A percentile compares a stretch with the other conserved stretches of the same genome.
phyloP scores from a whole-genome alignment of 2,797 vertebrate genomes.

The Anisognathus igniventris region DNA sequence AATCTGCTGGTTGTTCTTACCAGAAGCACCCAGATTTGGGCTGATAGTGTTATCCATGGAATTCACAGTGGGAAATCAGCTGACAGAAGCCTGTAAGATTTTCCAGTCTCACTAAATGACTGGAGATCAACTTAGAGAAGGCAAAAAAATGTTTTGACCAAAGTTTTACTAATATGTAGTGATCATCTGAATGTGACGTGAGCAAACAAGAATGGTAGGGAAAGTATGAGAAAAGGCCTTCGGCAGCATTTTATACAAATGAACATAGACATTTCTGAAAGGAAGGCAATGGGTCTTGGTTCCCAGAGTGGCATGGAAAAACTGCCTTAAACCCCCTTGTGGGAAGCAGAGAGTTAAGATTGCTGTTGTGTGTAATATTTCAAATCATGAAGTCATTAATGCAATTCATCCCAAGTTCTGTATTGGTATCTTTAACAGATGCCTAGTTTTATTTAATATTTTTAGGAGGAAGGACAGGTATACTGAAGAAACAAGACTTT shows the following conservation, averaged over 20 bases:
- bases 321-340: not conserved
- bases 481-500: not conserved
- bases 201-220: not conserved
- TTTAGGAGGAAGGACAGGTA: not conserved
- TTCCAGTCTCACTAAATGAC: not conserved
- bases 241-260: not conserved
- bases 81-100: not conserved
- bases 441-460: not conserved
- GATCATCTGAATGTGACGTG: not conserved
- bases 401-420: not conserved
- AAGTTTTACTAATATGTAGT: not conserved
- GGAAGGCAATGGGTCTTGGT: not conserved
- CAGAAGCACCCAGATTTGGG: not conserved
- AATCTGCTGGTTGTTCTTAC: not conserved
- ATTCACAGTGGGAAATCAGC: not conserved
- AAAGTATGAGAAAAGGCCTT: not conserved
- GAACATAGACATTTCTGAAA: not conserved
- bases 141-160: not conserved
- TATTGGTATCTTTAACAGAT: not conserved
- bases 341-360: not conserved
- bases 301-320: not conserved
- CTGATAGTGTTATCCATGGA: not conserved
- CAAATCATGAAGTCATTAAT: not conserved
- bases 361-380: not conserved
- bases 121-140: not conserved